These are phyloP conservation scores for Diaperis boleti DNA, from an alignment of 2,888 invertebrate genomes.

Conservation along the genomic window DNA sequence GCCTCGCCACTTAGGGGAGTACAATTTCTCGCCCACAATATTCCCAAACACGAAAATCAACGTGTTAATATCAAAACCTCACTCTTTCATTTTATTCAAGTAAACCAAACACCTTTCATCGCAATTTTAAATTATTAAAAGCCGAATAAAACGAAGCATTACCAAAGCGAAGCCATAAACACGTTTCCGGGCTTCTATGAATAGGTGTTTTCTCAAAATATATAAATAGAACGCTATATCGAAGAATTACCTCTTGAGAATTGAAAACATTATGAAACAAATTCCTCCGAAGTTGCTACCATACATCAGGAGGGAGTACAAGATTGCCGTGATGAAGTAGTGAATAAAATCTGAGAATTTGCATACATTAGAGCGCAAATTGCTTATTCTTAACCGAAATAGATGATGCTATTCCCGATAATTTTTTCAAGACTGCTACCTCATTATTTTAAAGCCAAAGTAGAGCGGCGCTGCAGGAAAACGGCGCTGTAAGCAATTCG, in stretches of 20 bases:
- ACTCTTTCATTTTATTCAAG: too few relatives aligned
- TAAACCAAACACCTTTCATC: neutral
- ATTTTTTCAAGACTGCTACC: neutral
- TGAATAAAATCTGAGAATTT: conserved; percentile 30
- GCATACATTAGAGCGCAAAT: conserved; percentile 27
- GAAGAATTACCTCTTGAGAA: conserved; percentile 18
- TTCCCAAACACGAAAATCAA: neutral
- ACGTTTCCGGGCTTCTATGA: conserved; percentile 20
- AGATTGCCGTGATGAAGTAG: conserved; percentile 19
- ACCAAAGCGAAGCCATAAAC: conserved; percentile 29
- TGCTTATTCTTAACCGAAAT: conserved; percentile 20
- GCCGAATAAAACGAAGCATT: conserved; percentile 17
- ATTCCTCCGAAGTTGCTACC: conserved; percentile 23
- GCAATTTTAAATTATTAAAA: conserved; percentile 10
- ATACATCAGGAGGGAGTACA: conserved; percentile 23
- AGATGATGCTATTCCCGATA: neutral
- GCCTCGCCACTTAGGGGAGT: neutral
- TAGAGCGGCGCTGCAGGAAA: neutral
- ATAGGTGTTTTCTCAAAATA: too few relatives aligned
- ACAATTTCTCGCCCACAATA: neutral
- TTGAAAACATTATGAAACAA: conserved; percentile 26
- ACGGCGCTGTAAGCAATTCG: too few relatives aligned
- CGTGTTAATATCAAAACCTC: too few relatives aligned
- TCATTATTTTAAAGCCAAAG: neutral
- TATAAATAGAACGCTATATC: too few relatives aligned